Evolutionary conservation across 1,140 invertebrate genomes (phyloP).

Genomic region (Apocrypta bakeri): DNA sequence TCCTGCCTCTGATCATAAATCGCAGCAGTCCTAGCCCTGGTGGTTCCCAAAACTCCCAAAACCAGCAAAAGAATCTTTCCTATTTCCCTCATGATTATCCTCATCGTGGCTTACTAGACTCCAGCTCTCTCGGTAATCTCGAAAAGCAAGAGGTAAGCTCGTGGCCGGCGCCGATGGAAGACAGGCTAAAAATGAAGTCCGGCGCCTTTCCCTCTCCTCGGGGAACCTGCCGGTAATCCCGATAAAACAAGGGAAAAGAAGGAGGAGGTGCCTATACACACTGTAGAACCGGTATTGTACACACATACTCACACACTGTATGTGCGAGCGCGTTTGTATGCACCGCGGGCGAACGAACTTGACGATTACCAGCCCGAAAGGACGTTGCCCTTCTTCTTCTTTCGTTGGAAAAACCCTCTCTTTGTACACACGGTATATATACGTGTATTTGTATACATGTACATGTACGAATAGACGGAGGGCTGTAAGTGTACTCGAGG

Average conservation of each 20-base stretch:
- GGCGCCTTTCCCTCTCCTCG: background rate
- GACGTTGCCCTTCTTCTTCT: slow-evolving; percentile 31
- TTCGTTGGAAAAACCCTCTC: background rate
- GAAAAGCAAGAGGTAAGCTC: background rate
- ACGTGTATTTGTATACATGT: background rate
- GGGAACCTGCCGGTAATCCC: background rate
- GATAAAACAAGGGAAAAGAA: slow-evolving; percentile 14
- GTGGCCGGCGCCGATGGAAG: slow-evolving; percentile 21
- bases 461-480: background rate
- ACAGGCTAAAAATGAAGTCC: slow-evolving; percentile 37
- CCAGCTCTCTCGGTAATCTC: too few relatives aligned
- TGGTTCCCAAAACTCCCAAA: background rate
- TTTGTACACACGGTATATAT: background rate
- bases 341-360: slow-evolving; percentile 15
- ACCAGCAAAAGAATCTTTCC: slow-evolving; percentile 50
- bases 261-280: background rate
- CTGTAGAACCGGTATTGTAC: background rate
- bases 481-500: slow-evolving; percentile 7
- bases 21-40: slow-evolving; percentile 36
- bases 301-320: background rate
- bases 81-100: too few relatives aligned
- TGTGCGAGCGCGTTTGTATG: background rate
- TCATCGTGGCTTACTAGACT: background rate
- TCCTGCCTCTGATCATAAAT: slow-evolving; percentile 84
- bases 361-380: background rate